Evolutionary conservation across 2,113 vertebrate genomes (phyloP), one percentile per base, ranked within the genome.

Genomic region (Cynopterus brachyotis): DNA sequence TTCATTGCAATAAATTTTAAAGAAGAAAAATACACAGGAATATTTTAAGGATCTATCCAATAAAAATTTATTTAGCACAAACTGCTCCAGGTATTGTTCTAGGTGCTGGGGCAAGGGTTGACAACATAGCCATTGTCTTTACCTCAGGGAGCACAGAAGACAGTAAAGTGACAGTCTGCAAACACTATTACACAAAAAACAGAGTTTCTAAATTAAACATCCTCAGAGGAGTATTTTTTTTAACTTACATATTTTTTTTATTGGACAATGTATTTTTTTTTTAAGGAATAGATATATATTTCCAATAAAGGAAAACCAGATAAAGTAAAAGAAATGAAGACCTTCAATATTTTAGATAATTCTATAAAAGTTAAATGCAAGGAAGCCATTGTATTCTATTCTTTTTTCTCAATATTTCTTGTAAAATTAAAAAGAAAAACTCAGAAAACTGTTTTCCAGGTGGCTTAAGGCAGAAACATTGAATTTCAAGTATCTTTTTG

Each of bases 401-500:
- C 75, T 62, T 53, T 22, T 60, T 93, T 89, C 17, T 87, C 55
- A 66, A 5, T 24, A 62, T 60, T 91, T 80, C 60, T 87, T 95
- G 82, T 90, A 6, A 81, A 95, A 78, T 59, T 91, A 66, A 83
- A 95, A 76, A 66, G 47, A 78, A 19, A 82, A 60, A 78, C 32
- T 37, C 28, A 32, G 47, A 84, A 20, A 55, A 79, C 7, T 84
- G 3, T n/a, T 86, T 85, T 75, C 66, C 35, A 88, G 12, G 16
- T 64, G 28, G 20, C 53, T 76, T 76, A 80, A 9, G 19, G 26
- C 40, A 78, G 50, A 73, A 59, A 86, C 76, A 88, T 13, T 91
- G 35, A 83, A 60, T 60, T 84, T 79, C 16, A 79, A 59, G 30
- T 83, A 55, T n/a, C 5, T 50, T 69, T 42, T 24, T 67, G 9